Base-by-base conservation (phyloP, 64 coral and sea anemone species). In the Platygyra sinensis region DNA sequence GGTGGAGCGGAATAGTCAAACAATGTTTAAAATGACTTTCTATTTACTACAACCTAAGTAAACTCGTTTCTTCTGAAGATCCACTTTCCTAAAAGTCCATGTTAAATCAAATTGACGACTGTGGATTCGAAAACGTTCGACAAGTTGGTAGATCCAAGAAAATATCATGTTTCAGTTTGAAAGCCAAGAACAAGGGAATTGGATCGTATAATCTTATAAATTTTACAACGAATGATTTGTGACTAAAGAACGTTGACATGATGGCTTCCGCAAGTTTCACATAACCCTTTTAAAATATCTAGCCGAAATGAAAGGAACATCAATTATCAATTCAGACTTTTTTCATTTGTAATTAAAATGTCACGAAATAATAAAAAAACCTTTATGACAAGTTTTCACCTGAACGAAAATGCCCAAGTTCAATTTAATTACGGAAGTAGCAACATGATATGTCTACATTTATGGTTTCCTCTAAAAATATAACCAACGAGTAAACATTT, bases 271-370 rank as follows among this genome's bases (percentile, higher is more conserved):
- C 52, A 32, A 60, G 54, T 61, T 32, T 60, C 31, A 32, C 11
- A 80, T 60, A 57, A 15, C 16, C 57, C 24, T 38, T 2, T 0
- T 67, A 83, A 83, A 38, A 62, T n/a, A n/a, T n/a, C 15, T 27
- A 28, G 28, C 14, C 76, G 20, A 52, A 54, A 28, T 55, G n/a
- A 55, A 29, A 55, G 7, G n/a, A 54, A 17, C 49, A 46, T 13
- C 51, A 79, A 50, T 79, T 79, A 30, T 20, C 13, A 77, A 42
- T 9, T 24, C 20, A 50, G 39, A 24, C 33, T 5, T 62, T 62
- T 80, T 62, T 63, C 59, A 82, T 82, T 62, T 36, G 30, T 15
- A 60, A 82, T 82, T 82, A 62, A 82, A 38, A 63, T 62, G 27
- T 29, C 10, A 57, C 25, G 27, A n/a, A 79, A 79, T 22, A 25